Percentiles rank a stretch among this genome's conserved stretches.
These are phyloP conservation scores for Vandiemenella viatica DNA, from an alignment of 2,888 invertebrate genomes.

Conservation along the genomic window DNA sequence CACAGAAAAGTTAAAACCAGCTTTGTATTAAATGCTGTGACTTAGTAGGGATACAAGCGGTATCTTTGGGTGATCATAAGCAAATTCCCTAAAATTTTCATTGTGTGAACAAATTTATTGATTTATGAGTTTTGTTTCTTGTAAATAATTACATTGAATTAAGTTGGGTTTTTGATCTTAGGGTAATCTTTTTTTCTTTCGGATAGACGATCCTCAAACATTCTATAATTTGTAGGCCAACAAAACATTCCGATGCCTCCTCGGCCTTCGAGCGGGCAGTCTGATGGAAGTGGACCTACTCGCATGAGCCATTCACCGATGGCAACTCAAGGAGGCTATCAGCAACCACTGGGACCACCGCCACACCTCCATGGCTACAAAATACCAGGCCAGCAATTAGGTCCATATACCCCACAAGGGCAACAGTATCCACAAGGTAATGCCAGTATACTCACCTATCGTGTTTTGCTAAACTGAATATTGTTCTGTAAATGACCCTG, in stretches of 20 bases:
- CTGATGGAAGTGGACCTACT: constrained; percentile 44
- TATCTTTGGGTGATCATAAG: too few species aligned
- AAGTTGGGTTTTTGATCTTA: not conserved
- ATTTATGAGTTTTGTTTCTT: too few species aligned
- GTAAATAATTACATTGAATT: not conserved
- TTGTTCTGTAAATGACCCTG: too few species aligned
- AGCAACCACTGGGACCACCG: constrained; percentile 41
- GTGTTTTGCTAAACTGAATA: too few species aligned
- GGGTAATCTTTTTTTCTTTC: too few species aligned
- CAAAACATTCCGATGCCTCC: constrained; percentile 94
- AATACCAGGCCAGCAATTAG: constrained; percentile 38
- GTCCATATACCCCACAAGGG: constrained; percentile 39
- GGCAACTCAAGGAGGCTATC: constrained; percentile 46
- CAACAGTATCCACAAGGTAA: constrained; percentile 38
- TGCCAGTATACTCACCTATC: too few species aligned
- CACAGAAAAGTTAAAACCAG: too few species aligned
- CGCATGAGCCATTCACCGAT: constrained; percentile 57
- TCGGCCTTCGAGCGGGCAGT: constrained; percentile 77
- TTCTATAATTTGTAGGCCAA: constrained; percentile 39
- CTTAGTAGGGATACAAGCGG: too few species aligned
- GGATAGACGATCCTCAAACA: not conserved
- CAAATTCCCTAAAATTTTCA: too few species aligned
- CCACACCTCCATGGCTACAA: constrained; percentile 46
- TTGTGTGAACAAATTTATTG: too few species aligned
- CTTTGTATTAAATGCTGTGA: too few species aligned